A percentile compares a stretch with the other conserved stretches of the same genome.
These are phyloP conservation scores for Tauraco erythrolophus DNA, from an alignment of 2,113 vertebrate species.

Conservation along the genomic window DNA sequence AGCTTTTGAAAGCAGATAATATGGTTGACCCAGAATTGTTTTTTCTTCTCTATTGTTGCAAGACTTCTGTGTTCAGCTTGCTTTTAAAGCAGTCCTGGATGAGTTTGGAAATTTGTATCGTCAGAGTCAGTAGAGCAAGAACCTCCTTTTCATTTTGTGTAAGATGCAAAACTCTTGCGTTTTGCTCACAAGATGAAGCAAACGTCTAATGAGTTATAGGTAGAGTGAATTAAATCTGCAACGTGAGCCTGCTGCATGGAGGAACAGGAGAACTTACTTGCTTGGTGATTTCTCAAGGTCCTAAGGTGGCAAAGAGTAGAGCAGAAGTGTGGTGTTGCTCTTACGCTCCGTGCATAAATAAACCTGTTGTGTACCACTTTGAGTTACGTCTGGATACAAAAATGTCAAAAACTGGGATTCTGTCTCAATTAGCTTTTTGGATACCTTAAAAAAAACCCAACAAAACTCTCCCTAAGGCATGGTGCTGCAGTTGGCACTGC, in stretches of 20 bases:
- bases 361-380: background rate
- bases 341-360: background rate
- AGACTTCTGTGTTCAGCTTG: background rate
- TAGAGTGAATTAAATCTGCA: background rate
- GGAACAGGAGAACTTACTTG: background rate
- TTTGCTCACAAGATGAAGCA: background rate
- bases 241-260: background rate
- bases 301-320: background rate
- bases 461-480: background rate
- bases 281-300: background rate
- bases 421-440: background rate
- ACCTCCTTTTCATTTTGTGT: background rate
- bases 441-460: background rate
- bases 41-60: background rate
- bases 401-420: background rate
- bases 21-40: background rate
- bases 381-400: background rate
- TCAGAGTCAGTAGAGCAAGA: background rate
- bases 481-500: slow-evolving; percentile 17
- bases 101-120: rapidly evolving
- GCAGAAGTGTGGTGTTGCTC: background rate
- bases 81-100: background rate
- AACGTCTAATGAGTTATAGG: background rate
- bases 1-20: background rate
- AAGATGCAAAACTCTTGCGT: background rate